These are phyloP conservation scores for Rhineura floridana DNA, from an alignment of 2,113 vertebrate species.

Conservation along the genomic window DNA sequence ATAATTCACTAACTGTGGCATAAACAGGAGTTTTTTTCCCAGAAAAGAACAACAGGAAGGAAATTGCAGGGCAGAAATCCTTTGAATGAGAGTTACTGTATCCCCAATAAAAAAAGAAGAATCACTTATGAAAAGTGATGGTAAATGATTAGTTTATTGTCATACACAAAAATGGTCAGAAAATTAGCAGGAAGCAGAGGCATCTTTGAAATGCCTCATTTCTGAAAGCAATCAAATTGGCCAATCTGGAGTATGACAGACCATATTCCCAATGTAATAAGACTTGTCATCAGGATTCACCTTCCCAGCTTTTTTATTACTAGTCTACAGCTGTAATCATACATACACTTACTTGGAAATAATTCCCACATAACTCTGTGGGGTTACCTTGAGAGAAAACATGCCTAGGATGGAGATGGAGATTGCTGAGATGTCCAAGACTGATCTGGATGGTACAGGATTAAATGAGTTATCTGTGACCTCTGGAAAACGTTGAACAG, in stretches of 20 bases:
- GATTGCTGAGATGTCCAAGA: background rate
- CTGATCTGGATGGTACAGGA: too few species aligned
- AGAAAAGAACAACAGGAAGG: constrained; percentile 61
- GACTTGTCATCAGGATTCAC: background rate
- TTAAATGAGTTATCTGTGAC: background rate
- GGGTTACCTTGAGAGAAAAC: background rate
- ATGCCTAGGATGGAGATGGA: background rate
- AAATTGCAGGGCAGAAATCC: constrained; percentile 62
- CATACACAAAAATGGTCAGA: constrained; percentile 19
- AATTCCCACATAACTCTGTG: background rate
- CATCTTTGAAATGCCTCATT: background rate
- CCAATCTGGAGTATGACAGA: background rate
- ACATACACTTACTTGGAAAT: too few species aligned
- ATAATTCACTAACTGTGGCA: constrained; percentile 72
- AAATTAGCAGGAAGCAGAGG: background rate
- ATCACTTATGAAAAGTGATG: constrained; percentile 62
- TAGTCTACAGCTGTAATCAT: background rate
- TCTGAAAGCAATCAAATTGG: background rate
- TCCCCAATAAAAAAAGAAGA: constrained; percentile 55
- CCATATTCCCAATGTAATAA: background rate
- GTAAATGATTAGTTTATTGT: constrained; percentile 47
- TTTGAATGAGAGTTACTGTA: constrained; percentile 61
- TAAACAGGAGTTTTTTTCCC: constrained; percentile 63
- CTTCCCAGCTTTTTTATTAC: background rate
- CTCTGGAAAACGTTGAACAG: background rate